These are phyloP conservation scores for Brachyrhaphis roseni DNA, from an alignment of 2,797 vertebrate genomes.

Conservation along the genomic window DNA sequence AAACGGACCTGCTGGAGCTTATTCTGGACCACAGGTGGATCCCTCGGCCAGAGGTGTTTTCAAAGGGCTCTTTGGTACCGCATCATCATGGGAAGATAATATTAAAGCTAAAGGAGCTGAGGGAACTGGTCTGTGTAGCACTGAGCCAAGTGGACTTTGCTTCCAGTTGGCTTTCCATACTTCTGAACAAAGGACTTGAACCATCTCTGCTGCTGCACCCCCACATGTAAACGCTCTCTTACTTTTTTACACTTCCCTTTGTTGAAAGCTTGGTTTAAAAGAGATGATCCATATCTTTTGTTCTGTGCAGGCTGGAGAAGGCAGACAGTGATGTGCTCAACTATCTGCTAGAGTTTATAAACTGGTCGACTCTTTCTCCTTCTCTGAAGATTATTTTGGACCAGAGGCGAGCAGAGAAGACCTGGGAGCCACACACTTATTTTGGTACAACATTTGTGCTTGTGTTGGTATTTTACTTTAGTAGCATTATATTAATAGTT, in stretches of 20 bases:
- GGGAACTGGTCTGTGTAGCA: constrained; percentile 57
- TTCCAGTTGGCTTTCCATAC: constrained; percentile 73
- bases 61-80: not conserved
- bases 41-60: constrained; percentile 18
- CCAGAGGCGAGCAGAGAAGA: constrained; percentile 53
- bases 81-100: not conserved
- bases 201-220: constrained; percentile 68
- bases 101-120: constrained; percentile 54
- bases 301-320: constrained; percentile 60
- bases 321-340: constrained; percentile 68
- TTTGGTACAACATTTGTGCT: constrained; percentile 62
- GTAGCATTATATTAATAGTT: not conserved
- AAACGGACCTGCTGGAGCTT: constrained; percentile 64
- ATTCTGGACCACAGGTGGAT: constrained; percentile 70
- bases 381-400: constrained; percentile 64
- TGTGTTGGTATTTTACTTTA: not conserved
- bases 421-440: constrained; percentile 64
- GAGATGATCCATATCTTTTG: not conserved
- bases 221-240: constrained; percentile 60
- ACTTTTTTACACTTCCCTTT: not conserved
- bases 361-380: constrained; percentile 72
- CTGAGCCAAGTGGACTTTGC: constrained; percentile 50
- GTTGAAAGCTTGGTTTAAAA: not conserved
- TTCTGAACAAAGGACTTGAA: constrained; percentile 75
- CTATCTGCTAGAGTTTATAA: constrained; percentile 78